Evolutionary conservation across 2,888 invertebrate species (phyloP).

Genomic region (Nycteola revayana): DNA sequence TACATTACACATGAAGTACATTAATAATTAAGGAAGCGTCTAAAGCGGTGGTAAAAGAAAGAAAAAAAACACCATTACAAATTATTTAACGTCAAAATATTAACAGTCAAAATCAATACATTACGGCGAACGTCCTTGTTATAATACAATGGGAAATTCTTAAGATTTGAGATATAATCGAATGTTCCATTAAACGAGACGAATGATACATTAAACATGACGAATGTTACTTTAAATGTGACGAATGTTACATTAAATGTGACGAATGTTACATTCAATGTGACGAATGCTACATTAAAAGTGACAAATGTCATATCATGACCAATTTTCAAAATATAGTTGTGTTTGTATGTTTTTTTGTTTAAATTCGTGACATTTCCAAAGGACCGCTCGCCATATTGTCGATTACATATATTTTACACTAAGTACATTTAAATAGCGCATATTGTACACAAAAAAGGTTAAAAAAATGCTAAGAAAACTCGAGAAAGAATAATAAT

Average conservation of each 20-base stretch:
- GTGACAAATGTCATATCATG: no score
- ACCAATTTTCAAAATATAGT: no score
- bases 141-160: no score
- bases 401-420: constrained; percentile 30
- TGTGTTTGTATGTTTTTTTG: no score
- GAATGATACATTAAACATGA: no score
- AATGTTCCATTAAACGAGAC: no score
- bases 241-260: no score
- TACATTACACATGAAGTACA: constrained; percentile 31
- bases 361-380: constrained; percentile 12
- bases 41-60: constrained; percentile 48
- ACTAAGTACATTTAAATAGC: constrained; percentile 41
- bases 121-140: constrained; percentile 9
- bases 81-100: constrained; percentile 49
- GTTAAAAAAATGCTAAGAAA: constrained; percentile 44
- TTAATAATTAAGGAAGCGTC: constrained; percentile 48
- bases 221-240: no score
- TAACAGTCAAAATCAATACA: constrained; percentile 36
- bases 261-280: no score
- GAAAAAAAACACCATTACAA: constrained; percentile 46
- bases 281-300: no score
- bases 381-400: constrained; percentile 13
- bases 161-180: no score
- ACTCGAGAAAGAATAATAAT: constrained; percentile 46
- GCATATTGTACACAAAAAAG: constrained; percentile 31